phyloP scores from a whole-genome alignment of 2,888 invertebrate species.

The Nephrocerus scutellatus region DNA sequence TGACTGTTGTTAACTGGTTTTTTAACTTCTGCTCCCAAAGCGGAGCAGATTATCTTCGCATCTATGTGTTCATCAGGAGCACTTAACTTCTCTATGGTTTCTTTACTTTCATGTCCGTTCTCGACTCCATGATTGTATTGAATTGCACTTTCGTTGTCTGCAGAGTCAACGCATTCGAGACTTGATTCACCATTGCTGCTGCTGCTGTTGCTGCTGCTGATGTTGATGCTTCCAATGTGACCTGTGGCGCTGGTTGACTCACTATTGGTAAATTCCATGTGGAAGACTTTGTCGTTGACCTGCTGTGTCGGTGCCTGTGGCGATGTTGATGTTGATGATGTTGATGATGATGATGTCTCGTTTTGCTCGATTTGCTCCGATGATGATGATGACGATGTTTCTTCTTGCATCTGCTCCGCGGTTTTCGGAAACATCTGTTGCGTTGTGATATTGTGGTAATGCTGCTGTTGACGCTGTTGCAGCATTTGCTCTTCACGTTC shows the following conservation, averaged over 20 bases:
- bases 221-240: background rate
- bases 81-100: conserved; percentile 3
- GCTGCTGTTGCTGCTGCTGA: conserved; percentile 2
- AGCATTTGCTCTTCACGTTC: conserved; percentile 46
- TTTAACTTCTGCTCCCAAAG: too few relatives aligned
- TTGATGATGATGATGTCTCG: conserved; percentile 5
- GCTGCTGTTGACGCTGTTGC: conserved; percentile 43
- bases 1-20: conserved; percentile 9
- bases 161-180: too few relatives aligned
- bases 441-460: conserved; percentile 40
- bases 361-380: conserved; percentile 3
- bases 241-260: conserved; percentile 10
- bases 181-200: conserved; percentile 5
- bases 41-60: too few relatives aligned
- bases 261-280: conserved; percentile 6
- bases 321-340: conserved; percentile 14
- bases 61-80: too few relatives aligned
- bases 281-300: conserved; percentile 7
- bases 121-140: conserved; percentile 9
- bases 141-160: background rate
- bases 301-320: conserved; percentile 5
- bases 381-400: conserved; percentile 11
- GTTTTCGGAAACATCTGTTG: conserved; percentile 42
- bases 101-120: conserved; percentile 10
- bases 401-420: conserved; percentile 20